Evolutionary conservation across 2,888 invertebrate species (phyloP).

Genomic region (Neoscelio sp.): DNA sequence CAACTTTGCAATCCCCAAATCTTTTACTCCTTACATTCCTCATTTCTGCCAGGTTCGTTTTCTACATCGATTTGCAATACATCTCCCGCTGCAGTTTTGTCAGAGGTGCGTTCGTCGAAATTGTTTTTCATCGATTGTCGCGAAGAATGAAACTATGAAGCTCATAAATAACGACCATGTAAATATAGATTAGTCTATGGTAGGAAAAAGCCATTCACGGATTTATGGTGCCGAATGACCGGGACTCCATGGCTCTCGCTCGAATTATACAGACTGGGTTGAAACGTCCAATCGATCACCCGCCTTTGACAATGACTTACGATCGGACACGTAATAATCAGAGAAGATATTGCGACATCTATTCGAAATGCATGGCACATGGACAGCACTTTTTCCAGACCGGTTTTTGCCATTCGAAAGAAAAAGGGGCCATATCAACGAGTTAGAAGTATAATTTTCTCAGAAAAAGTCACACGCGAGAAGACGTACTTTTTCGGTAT

Average conservation of each 20-base stretch:
- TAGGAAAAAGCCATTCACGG: slow-evolving; percentile 11
- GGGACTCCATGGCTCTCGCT: slow-evolving; percentile 31
- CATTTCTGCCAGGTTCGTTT: background rate
- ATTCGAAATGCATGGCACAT: slow-evolving; percentile 35
- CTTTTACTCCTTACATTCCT: too few species aligned
- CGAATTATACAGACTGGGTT: slow-evolving; percentile 67
- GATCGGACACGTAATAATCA: slow-evolving; percentile 57
- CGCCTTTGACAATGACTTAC: slow-evolving; percentile 62
- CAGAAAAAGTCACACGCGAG: background rate
- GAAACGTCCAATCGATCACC: slow-evolving; percentile 67
- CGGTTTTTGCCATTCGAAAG: slow-evolving; percentile 9
- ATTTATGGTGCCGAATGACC: slow-evolving; percentile 35
- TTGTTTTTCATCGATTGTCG: background rate
- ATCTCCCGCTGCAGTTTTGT: background rate
- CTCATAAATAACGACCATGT: slow-evolving; percentile 2
- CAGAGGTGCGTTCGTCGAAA: background rate
- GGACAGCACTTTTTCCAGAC: slow-evolving; percentile 20
- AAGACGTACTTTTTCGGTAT: too few species aligned
- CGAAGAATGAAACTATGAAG: background rate
- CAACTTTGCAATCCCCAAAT: too few species aligned
- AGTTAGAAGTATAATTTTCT: slow-evolving; percentile 11
- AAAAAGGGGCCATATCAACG: background rate
- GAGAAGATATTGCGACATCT: slow-evolving; percentile 43
- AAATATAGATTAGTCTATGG: background rate
- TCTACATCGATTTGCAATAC: background rate